Percentiles rank a stretch among this genome's conserved stretches.
Evolutionary conservation across 1,140 invertebrate genomes (phyloP).

Genomic region (Paramacrobiotus metropolitanus): DNA sequence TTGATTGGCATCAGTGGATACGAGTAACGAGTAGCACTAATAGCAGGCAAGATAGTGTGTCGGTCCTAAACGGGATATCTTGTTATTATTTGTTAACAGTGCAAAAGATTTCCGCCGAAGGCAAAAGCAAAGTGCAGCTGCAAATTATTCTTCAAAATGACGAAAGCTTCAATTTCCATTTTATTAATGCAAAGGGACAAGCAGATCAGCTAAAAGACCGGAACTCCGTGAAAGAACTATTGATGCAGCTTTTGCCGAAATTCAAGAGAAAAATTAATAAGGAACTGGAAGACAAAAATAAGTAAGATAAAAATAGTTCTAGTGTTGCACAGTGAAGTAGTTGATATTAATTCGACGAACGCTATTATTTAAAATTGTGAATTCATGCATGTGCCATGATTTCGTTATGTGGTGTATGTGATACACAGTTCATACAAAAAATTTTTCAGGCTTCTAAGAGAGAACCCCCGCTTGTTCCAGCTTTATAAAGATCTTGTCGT

Average conservation of each 20-base stretch:
- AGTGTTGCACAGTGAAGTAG: too few species aligned
- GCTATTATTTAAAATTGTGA: too few species aligned
- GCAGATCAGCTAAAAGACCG: slow-evolving; percentile 63
- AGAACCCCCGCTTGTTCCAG: slow-evolving; percentile 29
- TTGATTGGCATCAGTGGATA: slow-evolving; percentile 15
- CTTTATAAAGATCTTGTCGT: slow-evolving; percentile 61
- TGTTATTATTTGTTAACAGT: slow-evolving; percentile 29
- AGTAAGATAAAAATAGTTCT: slow-evolving; percentile 14
- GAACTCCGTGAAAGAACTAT: slow-evolving; percentile 71
- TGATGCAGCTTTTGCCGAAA: slow-evolving; percentile 74
- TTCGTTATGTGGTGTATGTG: too few species aligned
- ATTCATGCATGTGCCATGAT: too few species aligned
- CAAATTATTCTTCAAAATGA: slow-evolving; percentile 86
- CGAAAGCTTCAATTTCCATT: slow-evolving; percentile 86
- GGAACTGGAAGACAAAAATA: slow-evolving; percentile 37
- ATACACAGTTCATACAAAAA: too few species aligned
- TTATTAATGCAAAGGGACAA: slow-evolving; percentile 60
- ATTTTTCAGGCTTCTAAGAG: slow-evolving; percentile 26
- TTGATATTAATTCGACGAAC: too few species aligned
- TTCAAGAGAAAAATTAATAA: slow-evolving; percentile 81
- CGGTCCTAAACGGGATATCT: slow-evolving; percentile 11
- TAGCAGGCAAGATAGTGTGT: too few species aligned
- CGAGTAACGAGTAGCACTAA: slow-evolving; percentile 9
- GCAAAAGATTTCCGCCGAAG: slow-evolving; percentile 94
- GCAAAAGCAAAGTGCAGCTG: slow-evolving; percentile 93